phyloP scores from a whole-genome alignment of 1,140 invertebrate genomes.

The Piezodorus guildinii region DNA sequence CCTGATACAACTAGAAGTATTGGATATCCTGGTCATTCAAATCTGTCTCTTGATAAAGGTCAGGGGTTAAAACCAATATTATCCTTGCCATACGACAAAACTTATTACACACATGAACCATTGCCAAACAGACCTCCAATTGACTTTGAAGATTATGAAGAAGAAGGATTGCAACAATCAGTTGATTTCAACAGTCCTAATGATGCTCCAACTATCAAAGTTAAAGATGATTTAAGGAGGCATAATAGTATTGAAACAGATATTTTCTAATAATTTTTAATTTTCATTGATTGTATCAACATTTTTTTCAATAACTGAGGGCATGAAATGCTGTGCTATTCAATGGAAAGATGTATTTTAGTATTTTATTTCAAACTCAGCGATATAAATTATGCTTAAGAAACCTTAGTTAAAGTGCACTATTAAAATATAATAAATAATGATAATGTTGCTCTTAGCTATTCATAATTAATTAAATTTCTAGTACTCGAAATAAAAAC shows the following conservation, averaged over 20 bases:
- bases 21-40: background rate
- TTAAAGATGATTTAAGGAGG: background rate
- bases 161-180: background rate
- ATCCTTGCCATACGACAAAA: background rate
- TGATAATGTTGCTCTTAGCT: no score
- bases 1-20: no score
- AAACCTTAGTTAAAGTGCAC: no score
- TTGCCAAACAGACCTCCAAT: background rate
- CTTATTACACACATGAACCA: constrained; percentile 15
- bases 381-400: no score
- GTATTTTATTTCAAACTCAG: no score
- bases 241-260: constrained; percentile 13
- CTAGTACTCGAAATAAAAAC: no score
- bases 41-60: background rate
- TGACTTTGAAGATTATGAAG: constrained; percentile 7
- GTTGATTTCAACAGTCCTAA: background rate
- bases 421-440: no score
- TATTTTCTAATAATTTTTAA: background rate
- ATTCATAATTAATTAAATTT: no score
- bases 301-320: no score
- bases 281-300: no score
- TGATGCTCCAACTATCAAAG: background rate
- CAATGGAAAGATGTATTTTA: no score
- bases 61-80: background rate
- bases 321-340: no score